Percentiles rank a stretch among this genome's conserved stretches.
These are phyloP conservation scores for Bombycilla garrulus DNA, from an alignment of 2,113 vertebrate species.

Conservation along the genomic window DNA sequence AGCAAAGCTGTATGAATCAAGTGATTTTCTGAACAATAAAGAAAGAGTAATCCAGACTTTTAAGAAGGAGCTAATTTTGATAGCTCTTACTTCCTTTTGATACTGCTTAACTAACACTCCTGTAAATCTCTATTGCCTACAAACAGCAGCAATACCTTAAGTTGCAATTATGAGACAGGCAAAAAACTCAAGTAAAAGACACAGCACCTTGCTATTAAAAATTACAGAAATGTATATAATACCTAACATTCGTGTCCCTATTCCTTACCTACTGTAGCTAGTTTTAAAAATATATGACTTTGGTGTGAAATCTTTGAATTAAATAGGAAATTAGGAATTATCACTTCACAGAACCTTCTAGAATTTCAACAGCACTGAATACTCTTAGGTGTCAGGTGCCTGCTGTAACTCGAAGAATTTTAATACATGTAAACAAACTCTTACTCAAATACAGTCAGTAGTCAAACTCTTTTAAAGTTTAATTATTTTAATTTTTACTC, in stretches of 20 bases:
- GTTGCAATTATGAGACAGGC: background rate
- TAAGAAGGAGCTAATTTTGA: background rate
- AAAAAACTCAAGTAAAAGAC: background rate
- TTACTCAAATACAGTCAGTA: background rate
- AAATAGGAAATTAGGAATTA: background rate
- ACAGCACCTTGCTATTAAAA: background rate
- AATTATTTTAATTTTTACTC: background rate
- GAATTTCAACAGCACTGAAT: background rate
- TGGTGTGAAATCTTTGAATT: background rate
- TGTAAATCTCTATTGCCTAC: background rate
- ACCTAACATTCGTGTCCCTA: background rate
- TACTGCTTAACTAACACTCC: background rate
- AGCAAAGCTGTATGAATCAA: background rate
- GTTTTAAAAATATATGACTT: background rate
- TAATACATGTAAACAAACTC: fast-evolving
- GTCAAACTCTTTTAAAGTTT: fast-evolving
- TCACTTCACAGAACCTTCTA: background rate
- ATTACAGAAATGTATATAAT: background rate
- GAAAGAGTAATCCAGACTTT: background rate
- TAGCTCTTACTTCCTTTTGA: background rate
- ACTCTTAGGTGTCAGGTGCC: background rate
- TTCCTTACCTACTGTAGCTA: background rate
- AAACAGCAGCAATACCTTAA: background rate
- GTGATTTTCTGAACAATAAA: background rate
- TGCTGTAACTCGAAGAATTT: background rate